Percentiles rank a stretch among this genome's conserved stretches.
phyloP scores from a whole-genome alignment of 2,113 vertebrate genomes.

The Seriola dumerili region DNA sequence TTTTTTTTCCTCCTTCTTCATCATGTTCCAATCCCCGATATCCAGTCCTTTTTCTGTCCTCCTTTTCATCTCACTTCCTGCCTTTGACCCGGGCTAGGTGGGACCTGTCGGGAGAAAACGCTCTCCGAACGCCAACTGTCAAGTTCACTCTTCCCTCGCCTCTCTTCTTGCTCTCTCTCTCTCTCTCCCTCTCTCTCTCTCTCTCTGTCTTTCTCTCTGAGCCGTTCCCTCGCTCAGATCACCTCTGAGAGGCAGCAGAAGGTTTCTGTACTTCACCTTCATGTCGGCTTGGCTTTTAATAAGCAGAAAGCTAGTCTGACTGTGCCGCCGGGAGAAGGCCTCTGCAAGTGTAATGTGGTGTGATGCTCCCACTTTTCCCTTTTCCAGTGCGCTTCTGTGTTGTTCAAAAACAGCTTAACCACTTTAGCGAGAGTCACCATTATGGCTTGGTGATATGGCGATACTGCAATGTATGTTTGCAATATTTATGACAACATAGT shows the following conservation, averaged over 20 bases:
- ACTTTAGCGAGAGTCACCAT: background rate
- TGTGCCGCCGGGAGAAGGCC: conserved; percentile 2
- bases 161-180: conserved; percentile 36
- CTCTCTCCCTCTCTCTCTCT: background rate
- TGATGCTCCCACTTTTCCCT: background rate
- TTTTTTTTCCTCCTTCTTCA: background rate
- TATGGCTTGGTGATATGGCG: background rate
- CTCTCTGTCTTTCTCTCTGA: too few relatives aligned
- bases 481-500: background rate
- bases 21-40: conserved; percentile 22
- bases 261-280: conserved; percentile 67
- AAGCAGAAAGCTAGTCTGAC: conserved; percentile 28
- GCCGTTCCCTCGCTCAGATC: conserved; percentile 26
- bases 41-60: conserved; percentile 14
- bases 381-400: background rate
- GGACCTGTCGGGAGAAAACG: conserved; percentile 59
- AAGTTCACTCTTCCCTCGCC: conserved; percentile 44
- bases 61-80: conserved; percentile 54
- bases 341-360: conserved; percentile 16
- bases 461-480: background rate
- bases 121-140: conserved; percentile 68
- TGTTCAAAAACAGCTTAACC: background rate
- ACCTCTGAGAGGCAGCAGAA: conserved; percentile 54
- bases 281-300: conserved; percentile 59
- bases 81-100: conserved; percentile 55